Evolutionary conservation across 2,113 vertebrate genomes (phyloP).

Genomic region (Cephalopholis sonnerati): DNA sequence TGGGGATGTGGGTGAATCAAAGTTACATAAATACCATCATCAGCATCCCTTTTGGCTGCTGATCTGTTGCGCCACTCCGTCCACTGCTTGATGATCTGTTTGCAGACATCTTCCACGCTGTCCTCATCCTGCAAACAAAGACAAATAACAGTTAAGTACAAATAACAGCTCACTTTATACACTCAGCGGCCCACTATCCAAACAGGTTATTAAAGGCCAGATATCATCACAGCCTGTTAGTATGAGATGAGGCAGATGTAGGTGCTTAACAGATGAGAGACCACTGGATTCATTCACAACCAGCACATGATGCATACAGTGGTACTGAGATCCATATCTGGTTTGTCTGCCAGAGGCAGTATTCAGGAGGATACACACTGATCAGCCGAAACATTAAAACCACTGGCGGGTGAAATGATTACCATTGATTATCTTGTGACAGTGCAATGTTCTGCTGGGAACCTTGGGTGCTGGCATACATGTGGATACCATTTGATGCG

Average conservation of each 20-base stretch:
- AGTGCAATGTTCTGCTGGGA: too few species aligned
- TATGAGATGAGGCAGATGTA: neutral
- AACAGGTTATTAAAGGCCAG: neutral
- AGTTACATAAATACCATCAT: constrained; percentile 64
- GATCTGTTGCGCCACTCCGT: constrained; percentile 79
- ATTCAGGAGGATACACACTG: neutral
- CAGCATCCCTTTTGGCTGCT: constrained; percentile 77
- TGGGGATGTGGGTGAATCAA: neutral
- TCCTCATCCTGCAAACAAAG: constrained; percentile 90
- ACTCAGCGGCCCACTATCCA: neutral
- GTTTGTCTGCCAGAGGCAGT: neutral
- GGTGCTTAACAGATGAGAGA: neutral
- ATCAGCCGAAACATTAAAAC: too few species aligned
- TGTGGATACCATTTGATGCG: too few species aligned
- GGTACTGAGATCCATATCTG: neutral
- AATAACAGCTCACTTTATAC: neutral
- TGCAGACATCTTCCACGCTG: constrained; percentile 88
- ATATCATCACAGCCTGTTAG: neutral
- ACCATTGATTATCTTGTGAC: too few species aligned
- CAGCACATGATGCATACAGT: neutral
- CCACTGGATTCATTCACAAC: neutral
- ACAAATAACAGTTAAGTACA: neutral
- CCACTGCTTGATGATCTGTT: constrained; percentile 93
- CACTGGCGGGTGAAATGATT: too few species aligned
- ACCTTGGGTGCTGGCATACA: too few species aligned